phyloP scores from a whole-genome alignment of 1,140 invertebrate species.

The Drosophila mayri region DNA sequence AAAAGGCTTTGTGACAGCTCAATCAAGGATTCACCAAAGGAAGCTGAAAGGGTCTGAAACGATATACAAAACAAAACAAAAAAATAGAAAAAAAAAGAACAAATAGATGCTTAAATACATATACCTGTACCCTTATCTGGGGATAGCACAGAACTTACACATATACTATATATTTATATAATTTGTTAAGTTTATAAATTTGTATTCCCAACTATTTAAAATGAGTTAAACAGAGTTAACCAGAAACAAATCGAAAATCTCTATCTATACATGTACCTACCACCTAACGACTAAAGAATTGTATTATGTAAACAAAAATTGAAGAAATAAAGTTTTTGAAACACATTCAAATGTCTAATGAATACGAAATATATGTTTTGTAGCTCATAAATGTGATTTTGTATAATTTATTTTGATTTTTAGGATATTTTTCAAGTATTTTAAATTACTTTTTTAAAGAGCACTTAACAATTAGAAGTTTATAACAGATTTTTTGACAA shows the following conservation, averaged over 20 bases:
- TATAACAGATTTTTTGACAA: neutral
- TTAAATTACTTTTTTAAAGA: neutral
- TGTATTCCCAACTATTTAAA: constrained; percentile 66
- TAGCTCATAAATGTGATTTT: neutral
- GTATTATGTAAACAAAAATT: constrained; percentile 72
- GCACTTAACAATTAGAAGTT: neutral
- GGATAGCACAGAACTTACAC: constrained; percentile 29
- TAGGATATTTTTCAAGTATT: neutral
- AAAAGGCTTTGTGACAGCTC: constrained; percentile 3
- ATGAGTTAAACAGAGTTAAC: constrained; percentile 37
- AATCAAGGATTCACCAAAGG: constrained; percentile 1
- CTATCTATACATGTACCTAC: constrained; percentile 65
- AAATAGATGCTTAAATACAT: constrained; percentile 23
- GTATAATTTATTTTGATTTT: neutral
- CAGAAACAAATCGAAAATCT: constrained; percentile 56
- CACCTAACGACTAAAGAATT: constrained; percentile 54
- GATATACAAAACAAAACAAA: constrained; percentile 22
- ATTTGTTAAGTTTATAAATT: constrained; percentile 74
- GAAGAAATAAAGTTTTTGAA: constrained; percentile 72
- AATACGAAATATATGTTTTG: too few relatives aligned
- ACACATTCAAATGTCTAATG: constrained; percentile 25
- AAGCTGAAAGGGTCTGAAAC: constrained; percentile 37
- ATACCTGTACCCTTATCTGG: constrained; percentile 39
- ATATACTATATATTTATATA: constrained; percentile 51
- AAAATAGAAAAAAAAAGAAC: neutral